Evolutionary conservation across 2,797 vertebrate species (phyloP), one percentile per base, ranked within the genome.

Genomic region (Pseudotriccus pelzelni): DNA sequence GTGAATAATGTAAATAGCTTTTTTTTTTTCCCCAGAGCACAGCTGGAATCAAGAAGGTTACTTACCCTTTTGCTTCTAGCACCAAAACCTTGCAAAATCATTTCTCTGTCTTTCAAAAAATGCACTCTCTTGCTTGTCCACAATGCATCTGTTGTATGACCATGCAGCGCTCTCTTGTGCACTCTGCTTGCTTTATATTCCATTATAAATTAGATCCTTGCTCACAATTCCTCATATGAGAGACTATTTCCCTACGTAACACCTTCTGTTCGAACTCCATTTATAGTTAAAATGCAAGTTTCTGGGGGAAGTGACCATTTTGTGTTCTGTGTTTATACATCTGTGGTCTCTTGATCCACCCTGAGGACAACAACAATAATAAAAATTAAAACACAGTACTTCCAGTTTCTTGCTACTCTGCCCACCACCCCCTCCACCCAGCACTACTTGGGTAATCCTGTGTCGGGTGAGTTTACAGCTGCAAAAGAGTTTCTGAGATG

Each of bases 1-100:
- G 46, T 64, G 37, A 84, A 81, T 55, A 94, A 73, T 69, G 28
- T 75, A 90, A 93, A 94, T 41, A 93, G 24, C 12, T 78, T 17
- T 79, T 76, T 58, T n/a, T n/a, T 43, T 46, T 25, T 3, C 25
- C 81, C 53, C 66, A 79, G 47, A 43, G 59, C 59, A 46, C 56
- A 76, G 55, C 59, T 59, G 58, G 50, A 76, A 62, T 87, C 58
- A 81, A 36, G 7, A 83, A 52, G 44, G 37, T 87, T 94, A 73
- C n/a, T 67, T 67, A 63, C 28, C 55, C 41, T 92, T 34, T 75
- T 83, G 23, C n/a, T 74, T 92, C 30, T 74, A 74, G 52, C 49
- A 83, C 32, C 19, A 41, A 87, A 85, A 56, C n/a, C 17, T 72
- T 90, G 49, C 36, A 83, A 64, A 74, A 77, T 81, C 9, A 41